These are phyloP conservation scores for Sebastes goodei DNA, from an alignment of 2,797 vertebrate species.

Conservation along the genomic window DNA sequence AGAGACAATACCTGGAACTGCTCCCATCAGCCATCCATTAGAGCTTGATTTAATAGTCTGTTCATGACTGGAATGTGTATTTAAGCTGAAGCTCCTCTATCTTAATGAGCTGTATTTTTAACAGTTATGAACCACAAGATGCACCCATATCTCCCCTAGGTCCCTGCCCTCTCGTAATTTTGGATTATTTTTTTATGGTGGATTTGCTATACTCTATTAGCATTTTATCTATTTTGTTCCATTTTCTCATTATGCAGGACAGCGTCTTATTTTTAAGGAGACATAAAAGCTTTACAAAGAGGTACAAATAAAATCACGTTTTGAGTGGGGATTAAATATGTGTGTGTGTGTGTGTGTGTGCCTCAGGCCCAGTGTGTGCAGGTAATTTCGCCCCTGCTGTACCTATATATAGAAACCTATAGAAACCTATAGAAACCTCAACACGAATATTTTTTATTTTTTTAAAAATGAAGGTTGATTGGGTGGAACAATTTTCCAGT, in stretches of 20 bases:
- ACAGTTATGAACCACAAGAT: constrained; percentile 17
- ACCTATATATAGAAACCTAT: constrained; percentile 12
- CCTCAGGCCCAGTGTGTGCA: constrained; percentile 4
- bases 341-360: background rate
- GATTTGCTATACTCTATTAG: background rate
- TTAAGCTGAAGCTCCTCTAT: background rate
- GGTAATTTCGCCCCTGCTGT: constrained; percentile 24
- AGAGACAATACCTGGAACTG: constrained; percentile 3
- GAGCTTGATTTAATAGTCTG: constrained; percentile 13
- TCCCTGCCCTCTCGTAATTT: background rate
- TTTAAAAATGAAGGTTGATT: constrained; percentile 34
- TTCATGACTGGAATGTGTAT: constrained; percentile 12
- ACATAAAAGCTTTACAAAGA: constrained; percentile 13
- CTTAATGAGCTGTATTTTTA: constrained; percentile 19
- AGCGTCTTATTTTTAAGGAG: background rate
- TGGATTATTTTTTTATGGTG: background rate
- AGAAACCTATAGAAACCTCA: background rate
- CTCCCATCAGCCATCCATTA: constrained; percentile 2
- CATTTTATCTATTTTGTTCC: background rate
- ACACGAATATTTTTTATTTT: constrained; percentile 10
- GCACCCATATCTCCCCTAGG: background rate
- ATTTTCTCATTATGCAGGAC: background rate
- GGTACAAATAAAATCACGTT: constrained; percentile 17
- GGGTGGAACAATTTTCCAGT: constrained; percentile 44
- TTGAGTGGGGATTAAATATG: constrained; percentile 3